These are phyloP conservation scores for Pachymerium ferrugineum DNA, from an alignment of 2,888 invertebrate genomes.

Conservation along the genomic window DNA sequence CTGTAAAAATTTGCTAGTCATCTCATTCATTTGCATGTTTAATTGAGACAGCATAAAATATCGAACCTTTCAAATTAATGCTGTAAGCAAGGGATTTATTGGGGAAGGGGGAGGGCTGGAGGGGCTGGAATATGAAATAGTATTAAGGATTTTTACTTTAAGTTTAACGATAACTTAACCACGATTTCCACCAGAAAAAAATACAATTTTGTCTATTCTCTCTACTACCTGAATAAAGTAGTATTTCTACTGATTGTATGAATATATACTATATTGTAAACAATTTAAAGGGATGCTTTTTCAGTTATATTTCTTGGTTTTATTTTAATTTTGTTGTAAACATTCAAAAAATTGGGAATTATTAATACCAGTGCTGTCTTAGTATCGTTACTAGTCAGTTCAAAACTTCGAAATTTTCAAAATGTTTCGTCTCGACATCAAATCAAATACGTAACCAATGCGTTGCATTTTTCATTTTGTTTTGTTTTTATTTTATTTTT, in stretches of 20 bases:
- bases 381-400: not conserved
- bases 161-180: not conserved
- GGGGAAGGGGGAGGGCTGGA: not conserved
- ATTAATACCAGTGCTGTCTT: not conserved
- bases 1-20: not conserved
- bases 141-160: not conserved
- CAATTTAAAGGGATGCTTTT: not conserved
- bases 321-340: not conserved
- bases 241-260: not conserved
- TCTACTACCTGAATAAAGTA: not conserved
- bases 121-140: not conserved
- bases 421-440: not conserved
- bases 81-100: too few relatives aligned
- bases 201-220: not conserved
- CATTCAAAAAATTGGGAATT: not conserved
- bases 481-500: not conserved
- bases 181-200: not conserved
- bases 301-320: not conserved
- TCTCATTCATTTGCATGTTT: not conserved
- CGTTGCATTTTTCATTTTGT: not conserved
- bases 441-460: not conserved
- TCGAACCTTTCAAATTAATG: too few relatives aligned
- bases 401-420: not conserved
- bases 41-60: not conserved
- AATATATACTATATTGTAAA: not conserved